Conservation (phyloP, 2,888 invertebrate genomes). For the Griposia aprilina region DNA sequence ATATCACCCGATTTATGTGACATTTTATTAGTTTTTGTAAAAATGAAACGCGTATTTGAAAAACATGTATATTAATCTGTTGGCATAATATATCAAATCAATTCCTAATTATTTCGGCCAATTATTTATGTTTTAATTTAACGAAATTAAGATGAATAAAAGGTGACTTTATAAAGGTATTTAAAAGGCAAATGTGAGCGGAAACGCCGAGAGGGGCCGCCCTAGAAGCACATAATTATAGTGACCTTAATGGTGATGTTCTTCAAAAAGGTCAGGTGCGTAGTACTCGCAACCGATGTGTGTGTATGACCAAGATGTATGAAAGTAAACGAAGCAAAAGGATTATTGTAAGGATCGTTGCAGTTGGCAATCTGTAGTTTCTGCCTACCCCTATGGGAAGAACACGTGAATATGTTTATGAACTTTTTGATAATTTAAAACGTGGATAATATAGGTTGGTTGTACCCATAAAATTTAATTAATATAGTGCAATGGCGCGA, state of each 20-base stretch:
- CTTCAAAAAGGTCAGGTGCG: background rate
- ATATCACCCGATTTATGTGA: background rate
- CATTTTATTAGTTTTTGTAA: background rate
- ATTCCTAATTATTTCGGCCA: conserved; percentile 3
- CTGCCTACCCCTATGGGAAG: background rate
- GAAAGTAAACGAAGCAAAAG: background rate
- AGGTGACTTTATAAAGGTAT: background rate
- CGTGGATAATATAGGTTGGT: conserved; percentile 3
- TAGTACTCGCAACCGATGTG: background rate
- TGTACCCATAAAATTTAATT: conserved; percentile 53
- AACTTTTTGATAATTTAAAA: conserved; percentile 24
- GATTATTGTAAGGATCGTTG: background rate
- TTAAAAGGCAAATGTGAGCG: background rate
- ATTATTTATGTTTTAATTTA: background rate
- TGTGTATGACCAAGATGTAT: background rate
- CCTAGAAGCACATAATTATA: too few relatives aligned
- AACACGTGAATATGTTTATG: background rate
- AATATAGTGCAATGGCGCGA: conserved; percentile 65
- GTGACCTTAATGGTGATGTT: background rate
- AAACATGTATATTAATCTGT: background rate
- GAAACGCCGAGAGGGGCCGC: background rate
- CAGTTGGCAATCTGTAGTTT: background rate
- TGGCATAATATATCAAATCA: conserved; percentile 13
- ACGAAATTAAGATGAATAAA: background rate
- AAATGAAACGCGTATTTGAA: background rate